Evolutionary conservation across 1,140 invertebrate species (phyloP).

Genomic region (Subanguina moxae): DNA sequence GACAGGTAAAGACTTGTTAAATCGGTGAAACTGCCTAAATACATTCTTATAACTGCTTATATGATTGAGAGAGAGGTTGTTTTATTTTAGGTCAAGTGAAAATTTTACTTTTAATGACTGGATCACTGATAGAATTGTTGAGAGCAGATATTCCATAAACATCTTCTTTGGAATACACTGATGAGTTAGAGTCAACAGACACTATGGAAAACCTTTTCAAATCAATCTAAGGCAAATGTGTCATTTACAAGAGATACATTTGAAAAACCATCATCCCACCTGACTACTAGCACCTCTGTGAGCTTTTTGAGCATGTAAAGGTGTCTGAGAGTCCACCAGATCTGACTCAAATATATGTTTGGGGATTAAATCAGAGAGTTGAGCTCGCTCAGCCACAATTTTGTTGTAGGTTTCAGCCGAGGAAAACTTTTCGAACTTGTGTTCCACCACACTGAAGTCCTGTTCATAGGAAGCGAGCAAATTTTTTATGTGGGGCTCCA

Average conservation of each 20-base stretch:
- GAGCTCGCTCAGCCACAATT: not conserved
- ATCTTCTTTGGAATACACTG: not conserved
- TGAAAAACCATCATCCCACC: not conserved
- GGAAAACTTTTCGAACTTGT: not conserved
- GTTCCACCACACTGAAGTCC: conserved; percentile 8
- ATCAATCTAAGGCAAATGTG: conserved; percentile 11
- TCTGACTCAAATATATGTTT: conserved; percentile 10
- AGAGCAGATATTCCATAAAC: not conserved
- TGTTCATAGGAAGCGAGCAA: conserved; percentile 5
- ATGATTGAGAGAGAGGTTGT: too few relatives aligned
- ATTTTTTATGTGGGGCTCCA: not conserved
- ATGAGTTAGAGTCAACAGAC: conserved; percentile 1
- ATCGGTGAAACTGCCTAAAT: too few relatives aligned
- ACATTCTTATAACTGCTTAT: too few relatives aligned
- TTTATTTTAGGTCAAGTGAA: not conserved
- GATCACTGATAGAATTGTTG: not conserved
- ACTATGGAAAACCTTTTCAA: conserved; percentile 1
- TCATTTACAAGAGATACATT: too few relatives aligned
- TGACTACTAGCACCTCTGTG: not conserved
- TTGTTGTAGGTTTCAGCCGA: not conserved
- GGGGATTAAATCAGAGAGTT: not conserved
- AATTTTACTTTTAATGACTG: not conserved
- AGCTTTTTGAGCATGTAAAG: not conserved
- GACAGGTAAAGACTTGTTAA: too few relatives aligned
- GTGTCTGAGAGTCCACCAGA: not conserved